Evolutionary conservation across 2,113 vertebrate genomes (phyloP).

Genomic region (Phalacrocorax brasilianus): DNA sequence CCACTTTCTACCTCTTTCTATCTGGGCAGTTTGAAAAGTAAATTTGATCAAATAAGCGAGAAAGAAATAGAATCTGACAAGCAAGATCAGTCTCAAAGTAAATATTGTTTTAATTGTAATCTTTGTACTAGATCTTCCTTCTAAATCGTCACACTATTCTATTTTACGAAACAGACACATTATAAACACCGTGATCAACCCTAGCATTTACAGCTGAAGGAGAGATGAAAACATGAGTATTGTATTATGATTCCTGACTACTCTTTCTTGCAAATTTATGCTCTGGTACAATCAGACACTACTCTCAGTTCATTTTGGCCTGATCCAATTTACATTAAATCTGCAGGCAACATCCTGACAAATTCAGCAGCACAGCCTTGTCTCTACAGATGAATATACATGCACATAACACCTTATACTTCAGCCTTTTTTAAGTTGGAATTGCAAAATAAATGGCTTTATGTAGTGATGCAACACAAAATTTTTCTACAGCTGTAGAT

Average conservation of each 20-base stretch:
- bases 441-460: not conserved
- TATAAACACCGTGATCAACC: not conserved
- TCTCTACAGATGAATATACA: not conserved
- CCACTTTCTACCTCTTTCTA: not conserved
- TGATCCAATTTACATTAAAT: not conserved
- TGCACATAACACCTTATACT: not conserved
- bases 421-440: not conserved
- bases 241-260: not conserved
- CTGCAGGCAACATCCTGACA: conserved; percentile 2
- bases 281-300: not conserved
- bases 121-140: not conserved
- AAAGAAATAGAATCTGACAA: not conserved
- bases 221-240: not conserved
- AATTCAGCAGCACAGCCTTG: not conserved
- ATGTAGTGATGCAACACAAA: not conserved
- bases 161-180: not conserved
- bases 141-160: not conserved
- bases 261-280: not conserved
- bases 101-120: conserved; percentile 17
- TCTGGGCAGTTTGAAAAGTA: not conserved
- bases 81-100: not conserved
- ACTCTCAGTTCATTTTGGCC: not conserved
- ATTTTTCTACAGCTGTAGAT: not conserved
- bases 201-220: not conserved
- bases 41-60: not conserved